Conservation (phyloP, 2,888 invertebrate species). For the Ennomos fuscantarius region DNA sequence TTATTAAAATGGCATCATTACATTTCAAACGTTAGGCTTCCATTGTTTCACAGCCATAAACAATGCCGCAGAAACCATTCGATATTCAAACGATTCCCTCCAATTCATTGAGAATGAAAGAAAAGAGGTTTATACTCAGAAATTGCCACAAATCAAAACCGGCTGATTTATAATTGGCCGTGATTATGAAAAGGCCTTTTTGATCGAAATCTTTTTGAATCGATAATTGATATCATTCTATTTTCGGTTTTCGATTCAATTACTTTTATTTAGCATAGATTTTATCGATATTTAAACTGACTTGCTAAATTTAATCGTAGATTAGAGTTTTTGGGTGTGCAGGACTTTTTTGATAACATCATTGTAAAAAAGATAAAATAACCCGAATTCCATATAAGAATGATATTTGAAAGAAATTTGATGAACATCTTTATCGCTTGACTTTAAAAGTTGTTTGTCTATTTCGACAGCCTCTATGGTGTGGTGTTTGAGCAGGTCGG, state of each 20-base stretch:
- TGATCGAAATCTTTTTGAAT: constrained; percentile 51
- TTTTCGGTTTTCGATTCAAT: constrained; percentile 48
- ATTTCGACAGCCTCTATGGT: no score
- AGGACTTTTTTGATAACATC: no score
- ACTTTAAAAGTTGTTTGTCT: no score
- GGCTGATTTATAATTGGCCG: constrained; percentile 66
- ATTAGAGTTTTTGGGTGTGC: no score
- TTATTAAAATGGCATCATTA: no score
- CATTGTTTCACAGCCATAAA: constrained; percentile 61
- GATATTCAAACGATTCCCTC: constrained; percentile 70
- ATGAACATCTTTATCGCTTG: no score
- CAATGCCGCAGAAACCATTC: constrained; percentile 46
- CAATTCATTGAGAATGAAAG: constrained; percentile 76
- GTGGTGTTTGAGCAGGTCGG: no score
- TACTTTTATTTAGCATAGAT: constrained; percentile 7
- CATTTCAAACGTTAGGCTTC: constrained; percentile 54
- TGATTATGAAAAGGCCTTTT: constrained; percentile 55
- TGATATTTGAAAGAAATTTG: no score
- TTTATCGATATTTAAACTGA: no score
- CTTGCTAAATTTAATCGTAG: no score
- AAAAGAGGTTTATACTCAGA: constrained; percentile 78
- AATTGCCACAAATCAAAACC: constrained; percentile 74
- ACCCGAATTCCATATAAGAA: no score
- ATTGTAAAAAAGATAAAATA: no score
- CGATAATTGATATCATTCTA: constrained; percentile 46